Evolutionary conservation across 2,888 invertebrate genomes (phyloP), one percentile per base, ranked within the genome.

Genomic region (Scaptodrosophila latifasciaeformis): DNA sequence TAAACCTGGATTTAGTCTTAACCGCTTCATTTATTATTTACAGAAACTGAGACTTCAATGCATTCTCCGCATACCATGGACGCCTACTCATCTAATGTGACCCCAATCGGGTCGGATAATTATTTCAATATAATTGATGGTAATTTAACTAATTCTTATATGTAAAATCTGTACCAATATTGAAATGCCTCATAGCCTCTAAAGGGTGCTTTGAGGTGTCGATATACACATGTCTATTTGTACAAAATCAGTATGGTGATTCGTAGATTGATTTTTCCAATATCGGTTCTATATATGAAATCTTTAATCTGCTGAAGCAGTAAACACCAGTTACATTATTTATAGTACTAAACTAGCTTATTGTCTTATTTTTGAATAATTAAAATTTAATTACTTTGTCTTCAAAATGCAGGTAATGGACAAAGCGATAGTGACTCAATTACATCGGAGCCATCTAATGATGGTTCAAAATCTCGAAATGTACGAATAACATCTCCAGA

Each of bases 61-160:
- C 77, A 82, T 24, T 85, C 84, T 5, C 82, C 82, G 9, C 77
- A 69, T 49, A 81, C 71, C n/a, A 68, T 78, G 19, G 84, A 85
- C 48, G 60, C 72, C 2, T 72, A 70, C 50, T 81, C 78, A 15
- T 69, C 75, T 2, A 82, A 74, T 62, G 70, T 71, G 9, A 77
- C 82, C 7, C 63, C 70, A 40, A 68, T 72, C 17, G 63, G 43
- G 4, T 49, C 60, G 9, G 80, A 81, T 15, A 72, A 71, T 35
- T 52, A 53, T 46, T 62, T 54, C 34, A 68, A 61, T 46, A 31
- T 42, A 31, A 30, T 59, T 17, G 65, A 62, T 53, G 80, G 77
- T 77, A 21, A 40, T 43, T 31, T 51, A 9, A 24, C 15, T 42
- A 19, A 13, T 17, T 10, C 2, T 21, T 15, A 15, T 15, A 45